Conservation (phyloP, 1,140 invertebrate species). For the Pogonus chalceus region DNA sequence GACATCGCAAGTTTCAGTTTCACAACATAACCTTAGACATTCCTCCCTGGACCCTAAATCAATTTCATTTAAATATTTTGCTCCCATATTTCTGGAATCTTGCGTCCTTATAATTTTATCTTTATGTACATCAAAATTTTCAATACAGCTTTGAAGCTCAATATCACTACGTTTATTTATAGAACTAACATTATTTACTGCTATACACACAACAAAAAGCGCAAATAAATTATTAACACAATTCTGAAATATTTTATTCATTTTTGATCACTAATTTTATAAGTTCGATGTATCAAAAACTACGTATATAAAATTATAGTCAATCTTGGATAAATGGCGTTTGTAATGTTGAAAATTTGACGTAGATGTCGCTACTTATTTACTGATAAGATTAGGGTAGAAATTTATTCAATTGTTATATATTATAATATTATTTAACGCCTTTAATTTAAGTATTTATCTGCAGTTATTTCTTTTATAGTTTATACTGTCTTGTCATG, state of each 20-base stretch:
- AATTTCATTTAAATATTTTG: conserved; percentile 76
- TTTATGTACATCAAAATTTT: conserved; percentile 73
- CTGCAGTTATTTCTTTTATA: too few species aligned
- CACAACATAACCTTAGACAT: conserved; percentile 77
- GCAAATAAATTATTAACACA: not conserved
- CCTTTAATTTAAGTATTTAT: too few species aligned
- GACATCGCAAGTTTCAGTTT: conserved; percentile 77
- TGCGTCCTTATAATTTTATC: conserved; percentile 86
- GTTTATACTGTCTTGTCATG: too few species aligned
- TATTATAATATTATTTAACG: too few species aligned
- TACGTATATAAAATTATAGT: conserved; percentile 2
- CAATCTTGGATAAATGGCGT: too few species aligned
- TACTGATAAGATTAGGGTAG: too few species aligned
- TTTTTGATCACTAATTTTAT: not conserved
- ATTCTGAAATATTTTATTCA: conserved; percentile 1
- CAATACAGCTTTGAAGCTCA: conserved; percentile 34
- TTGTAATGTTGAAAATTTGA: too few species aligned
- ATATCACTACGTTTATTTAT: conserved; percentile 25
- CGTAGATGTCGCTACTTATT: too few species aligned
- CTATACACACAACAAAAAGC: not conserved
- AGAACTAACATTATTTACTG: not conserved
- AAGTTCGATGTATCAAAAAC: conserved; percentile 1
- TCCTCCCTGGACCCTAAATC: conserved; percentile 69
- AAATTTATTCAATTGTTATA: too few species aligned
- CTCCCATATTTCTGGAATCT: conserved; percentile 77